phyloP scores from a whole-genome alignment of 2,797 vertebrate genomes.

The Scolopax rusticola region DNA sequence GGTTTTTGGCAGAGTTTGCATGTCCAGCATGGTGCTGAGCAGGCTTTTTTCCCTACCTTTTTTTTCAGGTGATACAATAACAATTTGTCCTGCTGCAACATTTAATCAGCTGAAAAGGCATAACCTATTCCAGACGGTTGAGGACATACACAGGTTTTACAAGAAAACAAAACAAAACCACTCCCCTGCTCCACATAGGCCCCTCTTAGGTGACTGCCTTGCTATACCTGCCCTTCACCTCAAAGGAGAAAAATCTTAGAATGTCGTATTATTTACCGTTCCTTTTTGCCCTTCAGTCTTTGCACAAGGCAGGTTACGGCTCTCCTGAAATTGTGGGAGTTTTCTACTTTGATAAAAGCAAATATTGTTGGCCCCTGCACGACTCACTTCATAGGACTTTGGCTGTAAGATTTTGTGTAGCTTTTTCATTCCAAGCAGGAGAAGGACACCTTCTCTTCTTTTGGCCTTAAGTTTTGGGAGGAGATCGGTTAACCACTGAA shows the following conservation, averaged over 20 bases:
- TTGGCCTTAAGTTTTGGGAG: not conserved
- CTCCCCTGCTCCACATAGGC: no score
- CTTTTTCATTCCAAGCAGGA: not conserved
- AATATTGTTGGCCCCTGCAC: not conserved
- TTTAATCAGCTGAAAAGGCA: not conserved
- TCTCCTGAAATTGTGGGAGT: not conserved
- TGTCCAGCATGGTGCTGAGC: not conserved
- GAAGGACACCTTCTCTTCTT: slow-evolving; percentile 1
- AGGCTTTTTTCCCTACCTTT: not conserved
- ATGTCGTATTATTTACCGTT: not conserved
- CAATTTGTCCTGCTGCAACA: not conserved
- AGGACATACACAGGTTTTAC: not conserved
- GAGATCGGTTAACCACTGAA: not conserved
- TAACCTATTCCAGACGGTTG: not conserved
- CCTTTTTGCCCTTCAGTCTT: not conserved
- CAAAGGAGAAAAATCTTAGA: not conserved
- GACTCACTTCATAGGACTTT: not conserved
- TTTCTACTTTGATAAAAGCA: not conserved
- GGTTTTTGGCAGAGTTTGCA: no score
- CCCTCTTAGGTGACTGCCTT: not conserved
- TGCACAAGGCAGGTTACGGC: not conserved
- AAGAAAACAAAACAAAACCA: not conserved
- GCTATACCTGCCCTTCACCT: not conserved
- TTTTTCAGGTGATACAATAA: not conserved
- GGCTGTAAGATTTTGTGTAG: not conserved